phyloP scores from a whole-genome alignment of 2,888 invertebrate genomes.

The Siphlonurus alternatus region DNA sequence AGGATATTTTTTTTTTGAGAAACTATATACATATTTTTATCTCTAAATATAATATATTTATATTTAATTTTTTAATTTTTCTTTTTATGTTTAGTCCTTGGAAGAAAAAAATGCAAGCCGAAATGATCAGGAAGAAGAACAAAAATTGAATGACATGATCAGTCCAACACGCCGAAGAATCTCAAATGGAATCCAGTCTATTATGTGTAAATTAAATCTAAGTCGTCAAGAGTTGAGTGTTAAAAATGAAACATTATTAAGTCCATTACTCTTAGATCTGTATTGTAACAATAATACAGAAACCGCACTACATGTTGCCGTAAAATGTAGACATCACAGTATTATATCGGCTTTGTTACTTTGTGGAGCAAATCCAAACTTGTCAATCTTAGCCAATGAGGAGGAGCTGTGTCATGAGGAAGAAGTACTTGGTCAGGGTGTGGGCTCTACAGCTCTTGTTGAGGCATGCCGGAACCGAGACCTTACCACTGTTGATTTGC shows the following conservation, averaged over 20 bases:
- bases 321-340: constrained; percentile 55
- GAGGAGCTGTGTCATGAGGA: neutral
- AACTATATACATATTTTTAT: too few relatives aligned
- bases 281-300: constrained; percentile 61
- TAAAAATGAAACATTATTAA: constrained; percentile 31
- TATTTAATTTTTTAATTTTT: neutral
- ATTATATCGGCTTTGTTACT: constrained; percentile 51
- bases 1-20: too few relatives aligned
- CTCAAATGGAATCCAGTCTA: constrained; percentile 74
- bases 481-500: constrained; percentile 51
- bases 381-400: constrained; percentile 24
- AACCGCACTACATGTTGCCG: constrained; percentile 68
- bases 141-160: constrained; percentile 18
- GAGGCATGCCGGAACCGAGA: constrained; percentile 47
- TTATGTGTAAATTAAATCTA: constrained; percentile 66
- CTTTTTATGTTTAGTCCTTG: neutral
- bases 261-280: constrained; percentile 55
- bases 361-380: constrained; percentile 69
- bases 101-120: neutral
- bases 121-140: neutral
- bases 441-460: constrained; percentile 39
- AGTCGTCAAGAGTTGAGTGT: constrained; percentile 26
- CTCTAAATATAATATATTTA: too few relatives aligned
- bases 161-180: constrained; percentile 53
- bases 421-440: constrained; percentile 1